Evolutionary conservation across 2,888 invertebrate species (phyloP).

Genomic region (Rhabditoides inermis): DNA sequence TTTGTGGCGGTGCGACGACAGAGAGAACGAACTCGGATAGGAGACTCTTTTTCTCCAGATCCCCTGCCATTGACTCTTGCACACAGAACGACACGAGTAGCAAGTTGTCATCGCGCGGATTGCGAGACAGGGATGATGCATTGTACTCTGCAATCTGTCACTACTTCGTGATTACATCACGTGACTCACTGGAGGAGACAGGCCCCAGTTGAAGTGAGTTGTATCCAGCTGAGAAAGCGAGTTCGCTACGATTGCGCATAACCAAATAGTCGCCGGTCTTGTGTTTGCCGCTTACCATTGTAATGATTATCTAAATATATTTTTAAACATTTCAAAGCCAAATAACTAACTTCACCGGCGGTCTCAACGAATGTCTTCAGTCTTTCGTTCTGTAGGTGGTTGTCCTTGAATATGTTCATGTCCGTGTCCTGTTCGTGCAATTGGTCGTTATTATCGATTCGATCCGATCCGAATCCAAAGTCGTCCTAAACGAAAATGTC

Average conservation of each 20-base stretch:
- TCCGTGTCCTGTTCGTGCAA: constrained; percentile 4
- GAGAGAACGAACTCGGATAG: constrained; percentile 5
- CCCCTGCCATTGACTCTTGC: background rate
- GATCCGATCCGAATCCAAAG: no score
- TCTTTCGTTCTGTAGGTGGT: constrained; percentile 6
- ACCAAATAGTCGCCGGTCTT: constrained; percentile 5
- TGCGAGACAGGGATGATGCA: no score
- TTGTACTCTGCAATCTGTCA: no score
- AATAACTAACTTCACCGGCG: constrained; percentile 1
- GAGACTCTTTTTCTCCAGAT: background rate
- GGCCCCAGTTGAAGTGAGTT: constrained; percentile 11
- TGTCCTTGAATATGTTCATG: constrained; percentile 8
- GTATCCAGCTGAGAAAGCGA: constrained; percentile 12
- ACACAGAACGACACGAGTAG: background rate
- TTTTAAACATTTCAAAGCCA: background rate
- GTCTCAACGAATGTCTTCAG: constrained; percentile 6
- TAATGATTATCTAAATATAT: constrained; percentile 9
- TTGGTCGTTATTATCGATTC: no score
- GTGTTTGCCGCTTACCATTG: constrained; percentile 5
- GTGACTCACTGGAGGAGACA: constrained; percentile 2
- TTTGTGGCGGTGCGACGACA: constrained; percentile 5
- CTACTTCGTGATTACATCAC: background rate
- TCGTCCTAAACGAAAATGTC: constrained; percentile 6
- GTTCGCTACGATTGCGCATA: constrained; percentile 9
- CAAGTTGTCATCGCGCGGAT: no score